Base-by-base conservation (phyloP, 1,140 invertebrate species). In the Drosophila fuyamai region DNA sequence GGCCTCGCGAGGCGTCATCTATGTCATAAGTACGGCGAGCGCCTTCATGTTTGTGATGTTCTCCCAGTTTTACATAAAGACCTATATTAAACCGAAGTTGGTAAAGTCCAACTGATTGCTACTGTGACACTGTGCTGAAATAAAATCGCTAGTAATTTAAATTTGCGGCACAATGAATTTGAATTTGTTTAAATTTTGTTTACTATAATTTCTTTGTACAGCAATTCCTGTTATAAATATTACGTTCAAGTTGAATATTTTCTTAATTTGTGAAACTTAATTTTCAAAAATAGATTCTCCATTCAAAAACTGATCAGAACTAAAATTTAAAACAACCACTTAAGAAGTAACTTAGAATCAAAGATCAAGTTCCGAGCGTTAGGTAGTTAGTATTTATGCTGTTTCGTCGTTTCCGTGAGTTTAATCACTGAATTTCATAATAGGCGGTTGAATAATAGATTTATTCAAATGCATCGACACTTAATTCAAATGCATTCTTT, bases 1-100 rank as follows among this genome's bases (percentile, higher is more conserved):
- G 10, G 55, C 61, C 0, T 54, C 79, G 5, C 54, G 63, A 2
- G 7, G n/a, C 0, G n/a, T 81, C 0, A 44, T 97, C 95, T 86
- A 96, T 8, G 41, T 62, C 10, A 75, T 76, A 12, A n/a, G 29
- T 18, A 7, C 13, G 12, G 43, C 14, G 32, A 47, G 18, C 3
- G 5, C 10, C n/a, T 51, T 51, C 36, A 61, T 29, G 58, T 67
- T 50, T 16, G 10, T 51, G 32, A 27, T 61, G 35, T 61, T 61
- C n/a, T 29, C 35, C n/a, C 40, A 51, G 18, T 61, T 61, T 12
- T 61, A 40, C 10, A 14, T 50, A 1, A 61, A 61, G 35, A 40
- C 35, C 46, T 51, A 61, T 35, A 61, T 48, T 10, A 94, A 95
- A 62, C 53, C 72, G 5, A 56, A 60, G 12, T 38, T 43, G 14